A percentile compares a stretch with the other conserved stretches of the same genome.
Evolutionary conservation across 2,797 vertebrate species (phyloP).

Genomic region (Lindbergichthys nudifrons): DNA sequence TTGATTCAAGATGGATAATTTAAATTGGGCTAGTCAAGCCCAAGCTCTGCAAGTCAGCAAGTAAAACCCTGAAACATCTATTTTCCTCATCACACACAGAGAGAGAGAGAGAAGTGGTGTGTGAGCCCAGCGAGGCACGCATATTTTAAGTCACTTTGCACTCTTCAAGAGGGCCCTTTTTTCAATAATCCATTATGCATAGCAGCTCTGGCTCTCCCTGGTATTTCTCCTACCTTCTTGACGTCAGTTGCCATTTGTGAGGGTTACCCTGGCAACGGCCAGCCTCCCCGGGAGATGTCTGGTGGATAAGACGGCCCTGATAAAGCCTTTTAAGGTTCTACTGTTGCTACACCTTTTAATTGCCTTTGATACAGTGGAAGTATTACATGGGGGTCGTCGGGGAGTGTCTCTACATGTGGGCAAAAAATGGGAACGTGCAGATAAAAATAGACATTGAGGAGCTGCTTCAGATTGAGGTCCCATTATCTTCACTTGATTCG

Average conservation of each 20-base stretch:
- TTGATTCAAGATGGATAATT: slow-evolving; percentile 42
- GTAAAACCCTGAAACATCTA: slow-evolving; percentile 64
- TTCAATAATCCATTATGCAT: slow-evolving; percentile 91
- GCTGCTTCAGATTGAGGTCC: slow-evolving; percentile 51
- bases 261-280: slow-evolving; percentile 92
- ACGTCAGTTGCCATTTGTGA: slow-evolving; percentile 94
- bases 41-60: slow-evolving; percentile 51
- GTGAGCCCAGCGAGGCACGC: slow-evolving; percentile 57
- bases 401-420: slow-evolving; percentile 41
- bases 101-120: slow-evolving; percentile 32
- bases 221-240: slow-evolving; percentile 91
- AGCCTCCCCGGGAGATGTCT: slow-evolving; percentile 90
- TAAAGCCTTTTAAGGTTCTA: slow-evolving; percentile 88
- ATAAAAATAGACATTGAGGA: slow-evolving; percentile 55
- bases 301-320: slow-evolving; percentile 87
- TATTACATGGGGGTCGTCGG: slow-evolving; percentile 58
- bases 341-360: slow-evolving; percentile 82
- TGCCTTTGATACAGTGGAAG: slow-evolving; percentile 77
- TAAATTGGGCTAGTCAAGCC: slow-evolving; percentile 20
- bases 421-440: slow-evolving; percentile 34
- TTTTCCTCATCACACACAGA: slow-evolving; percentile 53
- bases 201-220: slow-evolving; percentile 85
- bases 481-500: slow-evolving; percentile 56
- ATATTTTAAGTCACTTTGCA: slow-evolving; percentile 85
- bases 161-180: slow-evolving; percentile 80